These are phyloP conservation scores for Megalops cyprinoides DNA, from an alignment of 2,797 vertebrate genomes.

Conservation along the genomic window DNA sequence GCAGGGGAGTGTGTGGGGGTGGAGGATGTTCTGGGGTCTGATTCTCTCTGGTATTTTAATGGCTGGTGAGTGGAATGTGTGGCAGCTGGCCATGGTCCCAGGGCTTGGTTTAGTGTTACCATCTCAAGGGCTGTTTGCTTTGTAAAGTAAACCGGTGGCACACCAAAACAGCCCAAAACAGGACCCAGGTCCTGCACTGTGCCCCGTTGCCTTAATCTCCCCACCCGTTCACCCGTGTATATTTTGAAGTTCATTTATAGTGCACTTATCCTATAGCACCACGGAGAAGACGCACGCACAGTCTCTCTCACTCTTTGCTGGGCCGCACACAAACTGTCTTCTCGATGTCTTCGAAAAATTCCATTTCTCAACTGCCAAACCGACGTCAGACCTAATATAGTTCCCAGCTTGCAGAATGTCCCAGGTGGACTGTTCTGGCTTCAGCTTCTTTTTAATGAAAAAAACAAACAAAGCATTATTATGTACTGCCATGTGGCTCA, in stretches of 20 bases:
- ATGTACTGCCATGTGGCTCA: constrained; percentile 46
- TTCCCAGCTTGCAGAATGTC: constrained; percentile 52
- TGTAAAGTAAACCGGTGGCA: constrained; percentile 71
- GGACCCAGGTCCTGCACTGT: constrained; percentile 31
- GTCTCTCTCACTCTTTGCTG: constrained; percentile 25
- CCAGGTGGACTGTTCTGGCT: constrained; percentile 65
- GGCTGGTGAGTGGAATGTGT: constrained; percentile 77
- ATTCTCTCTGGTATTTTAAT: constrained; percentile 81
- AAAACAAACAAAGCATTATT: constrained; percentile 64
- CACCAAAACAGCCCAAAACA: constrained; percentile 48
- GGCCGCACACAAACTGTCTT: constrained; percentile 40
- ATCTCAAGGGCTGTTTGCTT: constrained; percentile 77
- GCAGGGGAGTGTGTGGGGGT: constrained; percentile 29
- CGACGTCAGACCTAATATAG: constrained; percentile 56
- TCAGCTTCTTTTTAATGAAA: constrained; percentile 46
- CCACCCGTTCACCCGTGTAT: constrained; percentile 38
- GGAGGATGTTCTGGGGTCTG: constrained; percentile 57
- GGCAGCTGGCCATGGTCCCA: constrained; percentile 70
- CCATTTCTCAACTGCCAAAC: constrained; percentile 56
- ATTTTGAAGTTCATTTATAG: constrained; percentile 47
- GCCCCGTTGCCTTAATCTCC: constrained; percentile 29
- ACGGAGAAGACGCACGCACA: constrained; percentile 28
- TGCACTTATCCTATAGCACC: constrained; percentile 39
- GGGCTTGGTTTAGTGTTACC: constrained; percentile 75
- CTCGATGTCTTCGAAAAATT: constrained; percentile 45